A percentile compares a stretch with the other conserved stretches of the same genome.
These are phyloP conservation scores for Tortricodes alternella DNA, from an alignment of 2,888 invertebrate species.

Conservation along the genomic window DNA sequence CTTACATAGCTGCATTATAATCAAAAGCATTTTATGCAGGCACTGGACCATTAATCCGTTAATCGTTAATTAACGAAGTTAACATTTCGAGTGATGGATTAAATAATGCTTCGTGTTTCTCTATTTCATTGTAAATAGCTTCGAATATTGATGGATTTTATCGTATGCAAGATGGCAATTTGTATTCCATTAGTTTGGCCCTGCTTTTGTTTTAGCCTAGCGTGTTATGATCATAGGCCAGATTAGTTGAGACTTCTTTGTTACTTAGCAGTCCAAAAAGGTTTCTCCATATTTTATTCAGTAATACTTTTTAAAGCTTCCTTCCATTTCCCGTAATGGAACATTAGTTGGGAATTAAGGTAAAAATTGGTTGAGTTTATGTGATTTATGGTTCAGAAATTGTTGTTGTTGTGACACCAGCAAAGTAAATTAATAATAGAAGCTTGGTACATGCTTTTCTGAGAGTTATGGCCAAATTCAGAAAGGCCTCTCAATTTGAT, in stretches of 20 bases:
- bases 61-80: too few species aligned
- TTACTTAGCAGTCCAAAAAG: conserved; percentile 24
- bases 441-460: neutral
- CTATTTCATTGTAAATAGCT: conserved; percentile 37
- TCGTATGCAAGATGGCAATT: conserved; percentile 66
- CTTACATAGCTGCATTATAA: too few species aligned
- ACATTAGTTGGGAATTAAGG: conserved; percentile 12
- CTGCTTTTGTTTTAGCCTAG: conserved; percentile 45
- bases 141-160: conserved; percentile 67
- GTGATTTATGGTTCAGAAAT: neutral
- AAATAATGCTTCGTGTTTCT: conserved; percentile 36
- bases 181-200: conserved; percentile 65
- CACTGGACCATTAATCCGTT: too few species aligned
- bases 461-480: too few species aligned
- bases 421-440: neutral
- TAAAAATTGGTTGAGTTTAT: conserved; percentile 13
- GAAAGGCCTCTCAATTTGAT: too few species aligned
- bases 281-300: conserved; percentile 11
- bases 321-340: conserved; percentile 16
- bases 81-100: too few species aligned
- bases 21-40: too few species aligned
- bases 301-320: conserved; percentile 10
- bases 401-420: neutral
- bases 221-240: conserved; percentile 35
- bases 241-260: conserved; percentile 34